Base-by-base conservation (phyloP, 2,888 invertebrate species). In the Trichopoda pennipes region DNA sequence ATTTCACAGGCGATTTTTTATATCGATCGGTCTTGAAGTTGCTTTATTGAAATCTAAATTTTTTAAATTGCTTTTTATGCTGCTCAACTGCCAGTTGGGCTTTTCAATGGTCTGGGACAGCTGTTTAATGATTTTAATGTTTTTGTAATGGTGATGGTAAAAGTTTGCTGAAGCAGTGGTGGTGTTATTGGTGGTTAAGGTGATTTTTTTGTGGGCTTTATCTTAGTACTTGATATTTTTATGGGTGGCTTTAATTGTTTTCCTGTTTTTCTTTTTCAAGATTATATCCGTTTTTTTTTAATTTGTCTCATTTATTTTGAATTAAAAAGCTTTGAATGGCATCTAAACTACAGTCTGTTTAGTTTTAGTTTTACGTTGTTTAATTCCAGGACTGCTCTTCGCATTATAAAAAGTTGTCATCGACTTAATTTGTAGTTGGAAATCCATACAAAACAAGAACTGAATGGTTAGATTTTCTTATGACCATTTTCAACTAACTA, bases 31-130 rank as follows among this genome's bases (percentile, higher is more conserved):
- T 53, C 14, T 38, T 63, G 19, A 12, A 32, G 42, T 75, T 28
- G 32, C n/a, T 58, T 16, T 23, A n/a, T 60, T 69, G 38, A 28
- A 35, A 58, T 73, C 68, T 55, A 77, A 16, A 61, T 61, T 74
- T 51, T 44, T 44, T 12, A 70, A 77, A 56, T 73, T 58, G 19
- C 38, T 56, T 72, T 66, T 77, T 68, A 28, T 56, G 70, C 61
- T 76, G 49, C 38, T 58, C 70, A 55, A 68, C 76, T 80, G 77
- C 63, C 63, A 73, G 80, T 64, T 83, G 60, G 47, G 35, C 47
- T 53, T 53, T 49, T 64, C 35, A 74, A 75, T 69, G 42, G n/a
- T 63, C 23, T 55, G 63, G 63, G 63, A 66, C 68, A 56, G 68
- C 73, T 64, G 35, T 51, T 28, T 58, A 42, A 51, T 76, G 66